Evolutionary conservation across 2,113 vertebrate species (phyloP).

Genomic region (Pseudorectes ferrugineus): DNA sequence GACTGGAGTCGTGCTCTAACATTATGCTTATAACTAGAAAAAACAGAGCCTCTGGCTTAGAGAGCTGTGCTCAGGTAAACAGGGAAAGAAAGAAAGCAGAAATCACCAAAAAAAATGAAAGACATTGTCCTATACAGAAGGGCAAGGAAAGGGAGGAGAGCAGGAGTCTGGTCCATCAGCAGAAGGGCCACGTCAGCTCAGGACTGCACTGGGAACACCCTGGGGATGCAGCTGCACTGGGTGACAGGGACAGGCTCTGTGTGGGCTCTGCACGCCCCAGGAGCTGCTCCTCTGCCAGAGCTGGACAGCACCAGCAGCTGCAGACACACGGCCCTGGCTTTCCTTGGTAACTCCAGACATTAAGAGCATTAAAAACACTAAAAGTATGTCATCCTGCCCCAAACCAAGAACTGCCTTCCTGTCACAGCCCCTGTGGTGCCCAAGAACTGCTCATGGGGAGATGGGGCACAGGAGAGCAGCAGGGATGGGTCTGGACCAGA

Average conservation of each 20-base stretch:
- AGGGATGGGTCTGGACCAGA: not conserved
- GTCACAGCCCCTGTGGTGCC: accelerated
- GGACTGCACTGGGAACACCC: not conserved
- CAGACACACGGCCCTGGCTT: accelerated
- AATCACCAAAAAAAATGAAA: not conserved
- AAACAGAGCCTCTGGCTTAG: not conserved
- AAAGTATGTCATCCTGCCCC: not conserved
- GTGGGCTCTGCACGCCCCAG: not conserved
- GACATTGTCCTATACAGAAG: accelerated
- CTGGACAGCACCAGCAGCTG: not conserved
- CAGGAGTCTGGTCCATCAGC: not conserved
- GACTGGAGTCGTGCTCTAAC: not conserved
- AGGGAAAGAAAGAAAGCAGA: not conserved
- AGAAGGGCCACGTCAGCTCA: not conserved
- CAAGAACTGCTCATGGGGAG: accelerated
- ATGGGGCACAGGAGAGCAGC: accelerated
- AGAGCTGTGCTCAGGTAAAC: not conserved
- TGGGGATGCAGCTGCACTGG: accelerated
- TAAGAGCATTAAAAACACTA: not conserved
- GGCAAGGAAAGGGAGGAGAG: not conserved
- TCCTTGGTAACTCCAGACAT: not conserved
- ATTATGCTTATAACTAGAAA: not conserved
- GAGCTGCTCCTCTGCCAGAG: not conserved
- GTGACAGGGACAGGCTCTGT: not conserved
- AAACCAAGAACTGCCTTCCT: not conserved